These are phyloP conservation scores for Hydraecia micacea DNA, from an alignment of 2,888 invertebrate species.

Conservation along the genomic window DNA sequence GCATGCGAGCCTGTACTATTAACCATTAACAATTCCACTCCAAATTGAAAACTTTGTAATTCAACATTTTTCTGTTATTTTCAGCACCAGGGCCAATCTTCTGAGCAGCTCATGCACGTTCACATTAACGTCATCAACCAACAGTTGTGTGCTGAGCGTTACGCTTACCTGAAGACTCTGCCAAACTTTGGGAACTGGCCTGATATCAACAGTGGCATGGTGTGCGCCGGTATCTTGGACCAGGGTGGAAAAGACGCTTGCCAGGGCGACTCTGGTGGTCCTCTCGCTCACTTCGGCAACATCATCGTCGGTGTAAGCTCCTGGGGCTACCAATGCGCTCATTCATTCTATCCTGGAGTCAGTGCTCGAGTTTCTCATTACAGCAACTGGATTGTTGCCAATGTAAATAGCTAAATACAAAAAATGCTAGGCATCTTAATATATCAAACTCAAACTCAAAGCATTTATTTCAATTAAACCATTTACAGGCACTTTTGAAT, in stretches of 20 bases:
- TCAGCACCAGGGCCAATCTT: too few species aligned
- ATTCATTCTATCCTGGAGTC: slow-evolving; percentile 86
- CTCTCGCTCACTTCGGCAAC: slow-evolving; percentile 75
- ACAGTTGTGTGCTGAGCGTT: slow-evolving; percentile 70
- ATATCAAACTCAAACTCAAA: too few species aligned
- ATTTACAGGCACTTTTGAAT: too few species aligned
- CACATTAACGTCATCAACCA: slow-evolving; percentile 72
- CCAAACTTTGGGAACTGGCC: slow-evolving; percentile 62
- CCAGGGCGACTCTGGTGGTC: slow-evolving; percentile 89
- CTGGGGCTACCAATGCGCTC: slow-evolving; percentile 87
- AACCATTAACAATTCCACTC: too few species aligned
- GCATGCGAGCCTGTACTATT: too few species aligned
- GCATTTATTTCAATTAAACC: too few species aligned
- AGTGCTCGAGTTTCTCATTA: slow-evolving; percentile 83
- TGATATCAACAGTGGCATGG: slow-evolving; percentile 66
- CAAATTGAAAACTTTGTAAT: too few species aligned
- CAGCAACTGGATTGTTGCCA: slow-evolving; percentile 75
- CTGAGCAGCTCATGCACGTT: slow-evolving; percentile 58
- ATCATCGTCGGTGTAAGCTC: slow-evolving; percentile 86
- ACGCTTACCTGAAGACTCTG: slow-evolving; percentile 62
- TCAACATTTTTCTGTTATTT: too few species aligned
- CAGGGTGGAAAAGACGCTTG: slow-evolving; percentile 79
- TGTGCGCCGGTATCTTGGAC: slow-evolving; percentile 75
- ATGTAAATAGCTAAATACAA: slow-evolving; percentile 27
- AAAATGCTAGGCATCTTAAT: too few species aligned